Base-by-base conservation (phyloP, 2,797 vertebrate genomes). In the Coracias cyanogaster region DNA sequence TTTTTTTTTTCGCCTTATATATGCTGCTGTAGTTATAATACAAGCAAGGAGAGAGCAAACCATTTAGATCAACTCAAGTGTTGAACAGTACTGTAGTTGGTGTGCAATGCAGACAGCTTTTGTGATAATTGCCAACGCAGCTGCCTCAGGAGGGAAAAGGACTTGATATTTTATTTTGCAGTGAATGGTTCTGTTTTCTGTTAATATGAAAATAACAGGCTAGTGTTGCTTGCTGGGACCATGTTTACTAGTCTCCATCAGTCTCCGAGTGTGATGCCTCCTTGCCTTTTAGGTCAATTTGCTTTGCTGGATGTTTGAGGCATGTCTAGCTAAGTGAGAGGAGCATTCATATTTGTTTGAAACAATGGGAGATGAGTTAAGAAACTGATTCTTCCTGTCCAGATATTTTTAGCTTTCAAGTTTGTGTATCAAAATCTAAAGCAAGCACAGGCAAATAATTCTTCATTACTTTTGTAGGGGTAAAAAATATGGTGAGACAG, bases 401-500 rank as follows among this genome's bases (percentile, higher is more conserved):
- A 13, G 25, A 16, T 28, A 25, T 33, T 52, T 16, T 49, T 49
- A 73, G 19, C 11, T 16, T 69, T 65, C 1, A 28, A 54, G 16
- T 54, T 85, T 2, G 5, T 1, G 2, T 60, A 43, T 80, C 9
- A n/a, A 61, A 66, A 49, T 26, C 28, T 60, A 24, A 85, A 58
- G 35, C 4, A 49, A 20, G 9, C 49, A 10, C n/a, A 19, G 35
- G 21, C 12, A 45, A 82, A 72, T 88, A 66, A 89, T 71, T 73
- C 8, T 71, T 74, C 1, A 0, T 64, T 93, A 20, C 92, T 64
- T 96, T 96, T 96, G 15, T 83, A 98, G 99, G 96, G 99, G 99
- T 95, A 99, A 99, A 76, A 99, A 98, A 73, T 99, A 99, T 0
- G 99, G 99, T 5, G 99, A 99, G 88, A 99, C 99, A n/a, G 99